phyloP scores from a whole-genome alignment of 2,797 vertebrate genomes.

The Heteromormyrus szaboi region DNA sequence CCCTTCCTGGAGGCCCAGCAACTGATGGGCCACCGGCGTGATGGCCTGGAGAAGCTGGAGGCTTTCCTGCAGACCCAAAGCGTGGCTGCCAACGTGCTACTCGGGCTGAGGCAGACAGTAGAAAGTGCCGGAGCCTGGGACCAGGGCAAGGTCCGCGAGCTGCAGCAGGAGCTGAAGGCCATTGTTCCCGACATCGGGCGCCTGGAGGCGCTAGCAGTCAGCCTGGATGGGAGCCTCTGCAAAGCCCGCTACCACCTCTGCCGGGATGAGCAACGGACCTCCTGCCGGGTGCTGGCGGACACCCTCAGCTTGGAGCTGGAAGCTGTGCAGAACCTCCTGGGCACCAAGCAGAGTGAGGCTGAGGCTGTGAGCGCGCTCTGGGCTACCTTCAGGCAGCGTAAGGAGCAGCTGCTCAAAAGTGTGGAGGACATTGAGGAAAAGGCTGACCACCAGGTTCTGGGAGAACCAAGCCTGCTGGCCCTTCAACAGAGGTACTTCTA shows the following conservation, averaged over 20 bases:
- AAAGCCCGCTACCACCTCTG: constrained; percentile 83
- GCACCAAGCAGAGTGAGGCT: constrained; percentile 74
- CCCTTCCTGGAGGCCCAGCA: constrained; percentile 74
- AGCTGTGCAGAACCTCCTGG: constrained; percentile 70
- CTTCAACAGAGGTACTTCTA: constrained; percentile 82
- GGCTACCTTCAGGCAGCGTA: constrained; percentile 74
- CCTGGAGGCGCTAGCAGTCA: constrained; percentile 70
- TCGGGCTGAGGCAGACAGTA: constrained; percentile 63
- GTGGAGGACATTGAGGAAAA: constrained; percentile 80
- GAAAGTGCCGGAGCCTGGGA: constrained; percentile 76
- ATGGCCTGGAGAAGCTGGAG: constrained; percentile 63
- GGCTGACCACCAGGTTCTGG: constrained; percentile 58
- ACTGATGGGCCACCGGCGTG: constrained; percentile 65
- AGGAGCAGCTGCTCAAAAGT: constrained; percentile 73
- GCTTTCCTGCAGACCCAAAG: constrained; percentile 66
- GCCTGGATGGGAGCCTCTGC: constrained; percentile 73
- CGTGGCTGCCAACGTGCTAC: constrained; percentile 48
- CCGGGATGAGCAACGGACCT: constrained; percentile 59
- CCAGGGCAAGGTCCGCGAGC: constrained; percentile 65
- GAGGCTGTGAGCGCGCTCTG: constrained; percentile 72
- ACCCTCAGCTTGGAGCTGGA: constrained; percentile 64
- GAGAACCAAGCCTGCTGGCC: constrained; percentile 70
- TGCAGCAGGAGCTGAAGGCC: constrained; percentile 64
- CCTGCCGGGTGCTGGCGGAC: constrained; percentile 71
- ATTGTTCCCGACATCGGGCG: constrained; percentile 64